These are phyloP conservation scores for Microcebus lehilahytsara DNA, from an alignment of 2,113 vertebrate genomes.

Conservation along the genomic window DNA sequence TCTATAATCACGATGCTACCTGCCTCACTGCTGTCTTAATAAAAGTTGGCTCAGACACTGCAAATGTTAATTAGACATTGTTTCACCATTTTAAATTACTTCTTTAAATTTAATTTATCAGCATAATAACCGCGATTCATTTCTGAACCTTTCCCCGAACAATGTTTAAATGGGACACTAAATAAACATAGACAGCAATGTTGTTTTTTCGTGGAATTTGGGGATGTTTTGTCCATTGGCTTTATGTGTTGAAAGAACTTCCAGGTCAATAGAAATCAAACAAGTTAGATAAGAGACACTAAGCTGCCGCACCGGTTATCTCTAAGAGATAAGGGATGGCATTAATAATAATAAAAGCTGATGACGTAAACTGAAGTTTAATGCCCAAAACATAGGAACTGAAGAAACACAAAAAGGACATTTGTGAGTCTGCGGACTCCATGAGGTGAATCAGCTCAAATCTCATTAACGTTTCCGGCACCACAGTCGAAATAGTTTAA, in stretches of 20 bases:
- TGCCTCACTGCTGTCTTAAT: no score
- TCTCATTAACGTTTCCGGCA: neutral
- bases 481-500: neutral
- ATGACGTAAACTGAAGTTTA: neutral
- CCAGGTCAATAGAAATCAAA: neutral
- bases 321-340: neutral
- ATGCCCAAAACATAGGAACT: neutral
- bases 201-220: no score
- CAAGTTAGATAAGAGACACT: neutral
- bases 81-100: neutral
- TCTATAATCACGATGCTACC: no score
- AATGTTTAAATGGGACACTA: neutral
- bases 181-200: neutral
- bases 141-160: neutral
- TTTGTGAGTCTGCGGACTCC: accelerated
- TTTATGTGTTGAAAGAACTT: neutral
- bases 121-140: neutral
- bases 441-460: neutral
- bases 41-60: neutral
- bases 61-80: neutral
- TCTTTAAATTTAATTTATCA: neutral
- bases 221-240: neutral
- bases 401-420: neutral
- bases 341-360: no score
- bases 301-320: neutral